A percentile compares a stretch with the other conserved stretches of the same genome.
Evolutionary conservation across 2,888 invertebrate genomes (phyloP).

Genomic region (Apamea sordens): DNA sequence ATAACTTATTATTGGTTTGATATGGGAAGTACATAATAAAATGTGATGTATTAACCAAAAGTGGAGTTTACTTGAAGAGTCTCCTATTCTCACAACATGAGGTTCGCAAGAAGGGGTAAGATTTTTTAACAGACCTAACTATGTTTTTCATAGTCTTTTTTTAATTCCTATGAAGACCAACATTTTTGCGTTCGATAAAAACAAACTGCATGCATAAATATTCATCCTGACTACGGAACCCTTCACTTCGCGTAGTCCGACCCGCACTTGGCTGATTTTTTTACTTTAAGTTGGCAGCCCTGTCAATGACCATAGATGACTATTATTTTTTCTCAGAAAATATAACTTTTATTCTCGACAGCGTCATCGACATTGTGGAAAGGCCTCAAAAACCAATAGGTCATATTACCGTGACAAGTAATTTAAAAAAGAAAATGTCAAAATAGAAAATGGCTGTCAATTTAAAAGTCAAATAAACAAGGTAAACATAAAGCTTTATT

Average conservation of each 20-base stretch:
- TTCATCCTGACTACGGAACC: neutral
- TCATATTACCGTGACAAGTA: neutral
- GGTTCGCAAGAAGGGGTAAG: too few relatives aligned
- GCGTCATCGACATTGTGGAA: rapidly evolving
- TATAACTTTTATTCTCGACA: neutral
- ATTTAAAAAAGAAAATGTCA: constrained; percentile 52
- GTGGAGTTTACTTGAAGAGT: too few relatives aligned
- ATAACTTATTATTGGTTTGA: too few relatives aligned
- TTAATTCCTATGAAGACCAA: too few relatives aligned
- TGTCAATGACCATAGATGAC: neutral
- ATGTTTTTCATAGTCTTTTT: neutral
- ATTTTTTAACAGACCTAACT: too few relatives aligned
- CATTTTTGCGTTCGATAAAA: neutral
- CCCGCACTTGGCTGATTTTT: neutral
- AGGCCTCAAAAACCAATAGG: neutral
- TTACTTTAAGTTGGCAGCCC: neutral
- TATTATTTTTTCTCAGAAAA: neutral
- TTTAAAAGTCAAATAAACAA: constrained; percentile 74
- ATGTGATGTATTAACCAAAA: too few relatives aligned
- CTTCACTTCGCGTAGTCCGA: neutral
- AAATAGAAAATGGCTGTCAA: constrained; percentile 65
- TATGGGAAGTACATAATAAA: too few relatives aligned
- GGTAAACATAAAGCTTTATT: constrained; percentile 76
- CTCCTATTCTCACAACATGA: too few relatives aligned
- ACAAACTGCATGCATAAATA: neutral